A percentile compares a stretch with the other conserved stretches of the same genome.
These are phyloP conservation scores for Acanthopleura granulata DNA, from an alignment of 2,888 invertebrate genomes.

Conservation along the genomic window DNA sequence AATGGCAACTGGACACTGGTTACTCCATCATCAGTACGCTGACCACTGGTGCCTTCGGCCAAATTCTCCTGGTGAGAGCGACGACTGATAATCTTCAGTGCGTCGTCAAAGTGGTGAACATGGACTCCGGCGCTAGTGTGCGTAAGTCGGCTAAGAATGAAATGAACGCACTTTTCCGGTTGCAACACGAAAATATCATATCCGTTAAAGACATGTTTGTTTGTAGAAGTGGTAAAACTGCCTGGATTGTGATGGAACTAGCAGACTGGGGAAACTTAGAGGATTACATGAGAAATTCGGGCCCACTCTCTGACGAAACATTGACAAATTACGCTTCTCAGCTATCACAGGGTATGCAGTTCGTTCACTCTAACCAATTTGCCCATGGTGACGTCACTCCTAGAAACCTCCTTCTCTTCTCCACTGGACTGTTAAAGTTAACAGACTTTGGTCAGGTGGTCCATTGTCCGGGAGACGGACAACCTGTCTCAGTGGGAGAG, in stretches of 20 bases:
- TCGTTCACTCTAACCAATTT: conserved; percentile 31
- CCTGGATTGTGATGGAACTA: neutral
- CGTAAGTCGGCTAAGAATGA: neutral
- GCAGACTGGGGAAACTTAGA: neutral
- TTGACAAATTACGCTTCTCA: neutral
- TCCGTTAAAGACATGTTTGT: neutral
- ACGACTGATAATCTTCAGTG: no score
- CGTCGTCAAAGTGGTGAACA: no score
- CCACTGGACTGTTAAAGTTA: conserved; percentile 29
- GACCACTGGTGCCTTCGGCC: no score
- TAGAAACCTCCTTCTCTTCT: conserved; percentile 35
- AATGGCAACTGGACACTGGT: no score
- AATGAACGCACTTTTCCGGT: neutral
- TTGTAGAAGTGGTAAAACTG: neutral
- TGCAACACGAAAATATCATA: conserved; percentile 1
- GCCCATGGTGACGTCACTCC: conserved; percentile 41
- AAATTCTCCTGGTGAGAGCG: no score
- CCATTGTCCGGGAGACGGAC: conserved; percentile 26
- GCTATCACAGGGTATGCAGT: conserved; percentile 23
- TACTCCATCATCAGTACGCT: no score
- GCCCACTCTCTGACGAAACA: neutral
- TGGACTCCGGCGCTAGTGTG: no score
- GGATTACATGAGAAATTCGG: neutral
- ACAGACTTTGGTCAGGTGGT: conserved; percentile 39
- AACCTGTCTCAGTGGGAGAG: conserved; percentile 23